Percentiles rank a stretch among this genome's conserved stretches.
Evolutionary conservation across 2,888 invertebrate genomes (phyloP).

Genomic region (Ganaspis brasiliensis): DNA sequence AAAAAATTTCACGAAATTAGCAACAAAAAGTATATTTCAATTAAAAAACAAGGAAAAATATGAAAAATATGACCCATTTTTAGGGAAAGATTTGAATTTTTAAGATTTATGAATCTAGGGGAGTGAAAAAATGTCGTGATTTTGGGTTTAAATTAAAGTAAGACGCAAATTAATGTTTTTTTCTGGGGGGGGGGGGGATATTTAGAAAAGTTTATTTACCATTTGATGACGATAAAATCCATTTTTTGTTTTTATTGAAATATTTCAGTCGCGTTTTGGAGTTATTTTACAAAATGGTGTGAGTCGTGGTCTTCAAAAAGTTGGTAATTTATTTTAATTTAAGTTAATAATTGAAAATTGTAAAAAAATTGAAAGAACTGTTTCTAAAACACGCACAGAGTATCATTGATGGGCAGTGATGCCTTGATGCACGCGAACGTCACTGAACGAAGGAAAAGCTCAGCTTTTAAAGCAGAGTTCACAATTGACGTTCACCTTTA

Average conservation of each 20-base stretch:
- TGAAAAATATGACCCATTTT: too few species aligned
- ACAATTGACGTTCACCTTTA: constrained; percentile 37
- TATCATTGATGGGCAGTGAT: not conserved
- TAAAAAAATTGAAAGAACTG: constrained; percentile 1
- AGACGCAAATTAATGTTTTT: too few species aligned
- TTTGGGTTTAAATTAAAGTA: too few species aligned
- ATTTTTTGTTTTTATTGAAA: constrained; percentile 26
- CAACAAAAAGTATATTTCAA: too few species aligned
- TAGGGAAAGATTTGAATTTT: too few species aligned
- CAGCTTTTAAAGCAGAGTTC: constrained; percentile 35
- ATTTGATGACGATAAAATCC: constrained; percentile 14
- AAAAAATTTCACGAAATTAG: too few species aligned
- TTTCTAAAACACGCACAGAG: constrained; percentile 21
- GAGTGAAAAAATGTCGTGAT: not conserved
- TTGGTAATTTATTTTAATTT: not conserved
- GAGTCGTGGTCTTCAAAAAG: not conserved
- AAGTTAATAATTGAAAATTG: not conserved
- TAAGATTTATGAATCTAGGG: too few species aligned
- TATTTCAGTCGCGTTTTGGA: constrained; percentile 15
- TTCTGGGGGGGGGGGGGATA: too few species aligned
- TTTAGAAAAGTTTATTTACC: constrained; percentile 21
- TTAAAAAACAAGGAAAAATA: too few species aligned
- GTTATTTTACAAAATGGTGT: not conserved
- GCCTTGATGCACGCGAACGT: constrained; percentile 20
- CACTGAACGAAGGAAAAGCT: constrained; percentile 29